Percentiles rank a stretch among this genome's conserved stretches.
phyloP scores from a whole-genome alignment of 2,797 vertebrate species.

The Sciaenops ocellatus region DNA sequence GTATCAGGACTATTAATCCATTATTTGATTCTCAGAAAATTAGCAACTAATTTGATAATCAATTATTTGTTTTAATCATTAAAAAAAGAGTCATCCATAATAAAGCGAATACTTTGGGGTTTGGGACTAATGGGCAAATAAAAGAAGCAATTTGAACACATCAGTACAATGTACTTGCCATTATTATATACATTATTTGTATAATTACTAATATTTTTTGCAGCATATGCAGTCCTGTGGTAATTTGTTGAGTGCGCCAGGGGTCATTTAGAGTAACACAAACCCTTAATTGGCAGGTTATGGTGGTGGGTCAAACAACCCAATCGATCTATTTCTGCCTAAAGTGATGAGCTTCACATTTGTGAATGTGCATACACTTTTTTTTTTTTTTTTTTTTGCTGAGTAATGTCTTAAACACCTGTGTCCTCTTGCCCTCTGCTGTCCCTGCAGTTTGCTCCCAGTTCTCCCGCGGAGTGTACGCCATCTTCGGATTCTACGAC shows the following conservation, averaged over 20 bases:
- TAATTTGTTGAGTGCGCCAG: conserved; percentile 19
- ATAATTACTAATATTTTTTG: not conserved
- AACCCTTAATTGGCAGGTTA: conserved; percentile 28
- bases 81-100: not conserved
- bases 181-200: not conserved
- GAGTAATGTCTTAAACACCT: conserved; percentile 19
- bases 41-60: no score
- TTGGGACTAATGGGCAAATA: not conserved
- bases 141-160: not conserved
- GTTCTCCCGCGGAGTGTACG: conserved; percentile 98
- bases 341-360: conserved; percentile 34
- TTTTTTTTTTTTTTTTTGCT: conserved; percentile 25
- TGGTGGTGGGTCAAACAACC: conserved; percentile 38
- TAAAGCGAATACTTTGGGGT: not conserved
- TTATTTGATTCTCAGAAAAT: not conserved
- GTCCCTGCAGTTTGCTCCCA: conserved; percentile 95
- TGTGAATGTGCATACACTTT: conserved; percentile 19
- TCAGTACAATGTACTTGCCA: not conserved
- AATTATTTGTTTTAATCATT: no score
- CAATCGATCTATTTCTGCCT: conserved; percentile 31
- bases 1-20: not conserved
- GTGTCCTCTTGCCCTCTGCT: conserved; percentile 42
- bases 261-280: conserved; percentile 25
- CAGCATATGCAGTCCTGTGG: not conserved
- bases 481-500: conserved; percentile 99